phyloP scores from a whole-genome alignment of 2,113 vertebrate genomes.

The Aegotheles bennettii region DNA sequence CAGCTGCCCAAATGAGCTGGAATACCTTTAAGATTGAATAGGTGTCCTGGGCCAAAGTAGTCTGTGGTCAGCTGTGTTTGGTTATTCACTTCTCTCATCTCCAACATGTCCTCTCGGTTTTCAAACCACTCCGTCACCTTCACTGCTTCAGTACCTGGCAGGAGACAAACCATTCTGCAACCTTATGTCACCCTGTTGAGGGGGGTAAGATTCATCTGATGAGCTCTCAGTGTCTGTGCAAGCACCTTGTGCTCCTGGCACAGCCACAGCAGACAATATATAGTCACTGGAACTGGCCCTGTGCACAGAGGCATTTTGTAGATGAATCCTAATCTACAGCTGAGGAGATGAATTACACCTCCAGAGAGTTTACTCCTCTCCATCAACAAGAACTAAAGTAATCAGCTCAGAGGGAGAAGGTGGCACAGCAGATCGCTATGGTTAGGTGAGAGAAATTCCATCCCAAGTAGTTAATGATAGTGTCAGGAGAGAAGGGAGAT shows the following conservation, averaged over 20 bases:
- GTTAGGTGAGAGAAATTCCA: neutral
- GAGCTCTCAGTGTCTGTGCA: neutral
- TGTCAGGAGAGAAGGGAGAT: neutral
- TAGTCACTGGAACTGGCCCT: neutral
- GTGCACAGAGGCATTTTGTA: neutral
- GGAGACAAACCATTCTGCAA: neutral
- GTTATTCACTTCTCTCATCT: slow-evolving; percentile 73
- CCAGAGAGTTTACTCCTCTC: neutral
- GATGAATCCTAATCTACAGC: neutral
- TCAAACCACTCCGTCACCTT: slow-evolving; percentile 81
- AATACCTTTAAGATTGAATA: slow-evolving; percentile 75
- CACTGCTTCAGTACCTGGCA: slow-evolving; percentile 68
- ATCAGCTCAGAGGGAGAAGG: neutral
- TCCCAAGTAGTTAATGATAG: neutral
- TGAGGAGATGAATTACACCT: neutral
- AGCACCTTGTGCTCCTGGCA: neutral
- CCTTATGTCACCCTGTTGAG: neutral
- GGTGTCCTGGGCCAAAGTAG: slow-evolving; percentile 74
- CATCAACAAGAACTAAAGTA: neutral
- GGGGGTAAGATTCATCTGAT: neutral
- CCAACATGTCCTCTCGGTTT: slow-evolving; percentile 79
- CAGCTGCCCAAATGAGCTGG: neutral
- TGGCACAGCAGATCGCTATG: neutral
- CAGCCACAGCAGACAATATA: neutral
- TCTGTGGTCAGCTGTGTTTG: slow-evolving; percentile 68